A percentile compares a stretch with the other conserved stretches of the same genome.
phyloP scores from a whole-genome alignment of 2,113 vertebrate species.

The Pteronura brasiliensis region DNA sequence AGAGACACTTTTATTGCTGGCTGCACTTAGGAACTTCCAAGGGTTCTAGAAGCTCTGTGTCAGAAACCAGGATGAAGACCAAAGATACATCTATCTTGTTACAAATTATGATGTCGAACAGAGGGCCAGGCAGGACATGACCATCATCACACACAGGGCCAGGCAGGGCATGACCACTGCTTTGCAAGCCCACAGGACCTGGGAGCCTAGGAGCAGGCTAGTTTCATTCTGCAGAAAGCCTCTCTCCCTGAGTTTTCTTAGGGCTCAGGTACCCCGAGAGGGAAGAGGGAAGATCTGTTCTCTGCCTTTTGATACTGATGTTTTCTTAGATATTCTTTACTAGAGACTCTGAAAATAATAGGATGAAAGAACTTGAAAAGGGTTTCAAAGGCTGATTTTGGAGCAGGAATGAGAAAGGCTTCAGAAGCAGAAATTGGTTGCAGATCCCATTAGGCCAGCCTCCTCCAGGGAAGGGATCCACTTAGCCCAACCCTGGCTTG shows the following conservation, averaged over 20 bases:
- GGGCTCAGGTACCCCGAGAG: background rate
- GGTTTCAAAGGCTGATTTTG: conserved; percentile 29
- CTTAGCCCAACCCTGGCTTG: conserved; percentile 15
- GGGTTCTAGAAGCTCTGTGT: background rate
- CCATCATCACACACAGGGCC: background rate
- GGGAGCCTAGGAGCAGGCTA: background rate
- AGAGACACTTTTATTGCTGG: background rate
- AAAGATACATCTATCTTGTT: background rate
- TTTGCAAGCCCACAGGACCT: rapidly evolving
- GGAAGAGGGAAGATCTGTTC: background rate
- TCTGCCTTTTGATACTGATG: background rate
- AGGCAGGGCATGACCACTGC: background rate
- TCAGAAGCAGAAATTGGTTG: background rate
- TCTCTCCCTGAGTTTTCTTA: background rate
- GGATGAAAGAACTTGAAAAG: background rate
- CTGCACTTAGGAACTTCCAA: background rate
- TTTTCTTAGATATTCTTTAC: background rate
- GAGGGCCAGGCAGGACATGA: background rate
- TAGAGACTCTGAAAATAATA: conserved; percentile 18
- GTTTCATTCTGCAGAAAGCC: background rate
- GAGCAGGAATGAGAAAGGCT: background rate
- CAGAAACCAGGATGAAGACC: background rate
- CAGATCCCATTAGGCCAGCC: background rate
- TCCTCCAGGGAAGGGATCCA: background rate
- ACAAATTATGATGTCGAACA: background rate